phyloP scores from a whole-genome alignment of 2,797 vertebrate species.

The Pangasius mekongensis region DNA sequence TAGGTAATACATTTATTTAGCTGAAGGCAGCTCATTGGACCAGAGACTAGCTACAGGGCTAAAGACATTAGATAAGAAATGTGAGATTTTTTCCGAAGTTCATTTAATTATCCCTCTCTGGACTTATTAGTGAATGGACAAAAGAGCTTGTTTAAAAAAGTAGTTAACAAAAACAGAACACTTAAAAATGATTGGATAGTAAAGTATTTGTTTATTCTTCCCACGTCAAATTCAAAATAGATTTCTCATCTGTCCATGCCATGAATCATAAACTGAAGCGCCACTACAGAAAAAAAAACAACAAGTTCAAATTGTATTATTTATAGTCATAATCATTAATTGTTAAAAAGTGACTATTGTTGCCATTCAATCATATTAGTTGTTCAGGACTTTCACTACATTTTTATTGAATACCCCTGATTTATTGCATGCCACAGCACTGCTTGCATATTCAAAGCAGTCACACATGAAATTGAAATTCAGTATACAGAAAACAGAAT shows the following conservation, averaged over 20 bases:
- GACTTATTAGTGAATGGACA: background rate
- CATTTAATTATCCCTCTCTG: background rate
- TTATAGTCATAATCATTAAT: background rate
- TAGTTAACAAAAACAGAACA: background rate
- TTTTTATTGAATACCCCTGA: background rate
- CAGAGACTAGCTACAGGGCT: background rate
- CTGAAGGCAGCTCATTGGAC: background rate
- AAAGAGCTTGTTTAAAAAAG: background rate
- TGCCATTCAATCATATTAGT: background rate
- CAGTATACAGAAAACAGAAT: background rate
- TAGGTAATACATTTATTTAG: conserved; percentile 6
- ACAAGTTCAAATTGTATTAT: background rate
- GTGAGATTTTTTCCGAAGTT: background rate
- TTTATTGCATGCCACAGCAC: background rate
- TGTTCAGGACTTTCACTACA: background rate
- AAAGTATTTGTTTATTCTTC: background rate
- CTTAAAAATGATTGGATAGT: background rate
- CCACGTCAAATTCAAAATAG: background rate
- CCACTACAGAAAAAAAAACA: background rate
- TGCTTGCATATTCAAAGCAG: background rate
- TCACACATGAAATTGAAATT: background rate
- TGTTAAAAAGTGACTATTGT: background rate
- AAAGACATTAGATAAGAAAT: background rate
- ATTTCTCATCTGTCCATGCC: background rate
- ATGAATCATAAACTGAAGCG: background rate